Conservation (phyloP, 2,113 vertebrate species). For the Petroica traversi region DNA sequence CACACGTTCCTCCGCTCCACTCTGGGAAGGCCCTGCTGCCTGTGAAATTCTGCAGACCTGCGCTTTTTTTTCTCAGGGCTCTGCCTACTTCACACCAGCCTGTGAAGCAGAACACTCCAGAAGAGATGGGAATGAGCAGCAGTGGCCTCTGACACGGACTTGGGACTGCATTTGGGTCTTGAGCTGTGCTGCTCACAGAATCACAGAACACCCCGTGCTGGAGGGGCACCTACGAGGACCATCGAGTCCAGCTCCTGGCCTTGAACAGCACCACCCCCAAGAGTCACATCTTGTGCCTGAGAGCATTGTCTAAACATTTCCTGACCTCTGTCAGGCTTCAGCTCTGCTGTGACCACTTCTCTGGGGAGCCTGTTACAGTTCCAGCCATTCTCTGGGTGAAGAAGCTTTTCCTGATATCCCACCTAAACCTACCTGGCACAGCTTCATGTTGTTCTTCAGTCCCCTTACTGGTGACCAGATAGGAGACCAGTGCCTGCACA, state of each 20-base stretch:
- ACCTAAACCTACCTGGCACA: not conserved
- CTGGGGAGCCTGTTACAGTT: not conserved
- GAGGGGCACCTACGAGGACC: not conserved
- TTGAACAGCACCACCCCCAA: not conserved
- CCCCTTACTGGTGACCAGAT: not conserved
- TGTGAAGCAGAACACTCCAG: accelerated
- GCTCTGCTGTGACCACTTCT: too few species aligned
- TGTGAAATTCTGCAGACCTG: conserved; percentile 37
- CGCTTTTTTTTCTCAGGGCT: not conserved
- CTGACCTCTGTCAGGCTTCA: not conserved
- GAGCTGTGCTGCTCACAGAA: not conserved
- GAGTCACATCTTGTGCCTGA: not conserved
- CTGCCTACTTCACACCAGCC: not conserved
- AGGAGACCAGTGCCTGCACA: not conserved
- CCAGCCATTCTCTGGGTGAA: not conserved
- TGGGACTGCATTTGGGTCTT: accelerated
- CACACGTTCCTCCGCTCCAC: not conserved
- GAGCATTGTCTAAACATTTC: not conserved
- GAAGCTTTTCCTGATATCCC: not conserved
- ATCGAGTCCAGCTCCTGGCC: accelerated
- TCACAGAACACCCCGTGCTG: not conserved
- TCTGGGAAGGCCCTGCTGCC: not conserved
- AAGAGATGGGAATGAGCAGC: not conserved
- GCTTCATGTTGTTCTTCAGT: not conserved
- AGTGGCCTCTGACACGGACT: not conserved